Conservation (phyloP, 2,797 vertebrate species). For the Neosalanx taihuensis region DNA sequence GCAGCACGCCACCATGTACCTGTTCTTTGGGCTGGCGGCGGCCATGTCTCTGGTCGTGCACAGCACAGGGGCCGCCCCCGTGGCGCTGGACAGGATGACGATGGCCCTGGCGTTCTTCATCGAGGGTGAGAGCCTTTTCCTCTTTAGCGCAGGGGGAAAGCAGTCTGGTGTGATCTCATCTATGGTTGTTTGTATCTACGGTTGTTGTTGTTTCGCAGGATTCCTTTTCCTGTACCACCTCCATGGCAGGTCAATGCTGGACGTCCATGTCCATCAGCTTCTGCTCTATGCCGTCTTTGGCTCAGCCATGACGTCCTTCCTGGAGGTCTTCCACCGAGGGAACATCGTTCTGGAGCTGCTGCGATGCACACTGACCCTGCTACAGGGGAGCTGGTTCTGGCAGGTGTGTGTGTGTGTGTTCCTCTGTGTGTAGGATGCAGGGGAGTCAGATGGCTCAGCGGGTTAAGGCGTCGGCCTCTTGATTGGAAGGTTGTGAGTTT, state of each 20-base stretch:
- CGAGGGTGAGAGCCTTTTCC: constrained; percentile 73
- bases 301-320: constrained; percentile 72
- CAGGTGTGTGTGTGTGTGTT: constrained; percentile 72
- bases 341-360: constrained; percentile 88
- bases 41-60: constrained; percentile 78
- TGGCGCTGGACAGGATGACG: constrained; percentile 82
- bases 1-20: constrained; percentile 94
- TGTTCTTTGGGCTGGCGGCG: constrained; percentile 86
- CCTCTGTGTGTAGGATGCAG: not conserved
- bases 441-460: too few relatives aligned
- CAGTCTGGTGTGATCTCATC: not conserved
- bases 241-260: constrained; percentile 85
- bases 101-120: constrained; percentile 86
- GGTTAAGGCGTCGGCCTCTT: too few relatives aligned
- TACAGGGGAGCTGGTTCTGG: constrained; percentile 98
- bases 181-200: not conserved
- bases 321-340: constrained; percentile 84
- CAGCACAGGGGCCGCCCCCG: constrained; percentile 73
- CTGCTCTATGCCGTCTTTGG: constrained; percentile 80
- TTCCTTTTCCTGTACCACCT: constrained; percentile 93
- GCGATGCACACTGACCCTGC: constrained; percentile 78
- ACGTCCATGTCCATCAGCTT: constrained; percentile 87
- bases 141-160: not conserved
- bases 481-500: too few relatives aligned
- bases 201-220: constrained; percentile 62